Conservation (phyloP, 1,140 invertebrate genomes). For the Maniola jurtina region DNA sequence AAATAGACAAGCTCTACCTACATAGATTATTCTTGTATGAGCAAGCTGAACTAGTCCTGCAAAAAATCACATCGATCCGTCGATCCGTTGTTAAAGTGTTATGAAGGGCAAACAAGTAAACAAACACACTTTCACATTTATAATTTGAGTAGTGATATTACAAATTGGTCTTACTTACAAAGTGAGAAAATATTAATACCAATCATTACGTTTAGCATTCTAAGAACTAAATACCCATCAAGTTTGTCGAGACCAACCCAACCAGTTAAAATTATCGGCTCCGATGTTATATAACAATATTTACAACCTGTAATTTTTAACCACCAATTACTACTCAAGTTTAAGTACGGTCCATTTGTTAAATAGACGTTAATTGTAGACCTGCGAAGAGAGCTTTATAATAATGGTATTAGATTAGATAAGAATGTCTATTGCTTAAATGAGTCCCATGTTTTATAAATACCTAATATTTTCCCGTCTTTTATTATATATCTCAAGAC, state of each 20-base stretch:
- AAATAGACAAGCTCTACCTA: too few species aligned
- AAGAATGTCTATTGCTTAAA: too few species aligned
- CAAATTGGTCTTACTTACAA: background rate
- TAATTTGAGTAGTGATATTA: too few species aligned
- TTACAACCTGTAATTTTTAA: conserved; percentile 15
- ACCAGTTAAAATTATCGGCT: background rate
- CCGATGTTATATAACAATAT: conserved; percentile 24
- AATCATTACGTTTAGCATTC: background rate
- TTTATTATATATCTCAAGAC: too few species aligned
- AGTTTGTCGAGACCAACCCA: background rate
- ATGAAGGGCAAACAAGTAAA: too few species aligned
- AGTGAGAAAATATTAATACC: background rate
- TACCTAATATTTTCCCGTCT: too few species aligned
- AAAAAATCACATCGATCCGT: too few species aligned
- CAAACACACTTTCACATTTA: too few species aligned
- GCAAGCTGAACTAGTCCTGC: too few species aligned
- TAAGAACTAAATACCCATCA: background rate
- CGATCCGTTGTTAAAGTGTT: too few species aligned
- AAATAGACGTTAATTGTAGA: conserved; percentile 11
- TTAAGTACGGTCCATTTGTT: conserved; percentile 24
- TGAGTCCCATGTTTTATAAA: too few species aligned
- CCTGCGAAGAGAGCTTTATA: background rate
- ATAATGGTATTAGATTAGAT: background rate
- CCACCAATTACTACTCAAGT: conserved; percentile 17
- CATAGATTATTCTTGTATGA: too few species aligned